Base-by-base conservation (phyloP, 1,140 invertebrate species). In the Drosophila ohnishii region DNA sequence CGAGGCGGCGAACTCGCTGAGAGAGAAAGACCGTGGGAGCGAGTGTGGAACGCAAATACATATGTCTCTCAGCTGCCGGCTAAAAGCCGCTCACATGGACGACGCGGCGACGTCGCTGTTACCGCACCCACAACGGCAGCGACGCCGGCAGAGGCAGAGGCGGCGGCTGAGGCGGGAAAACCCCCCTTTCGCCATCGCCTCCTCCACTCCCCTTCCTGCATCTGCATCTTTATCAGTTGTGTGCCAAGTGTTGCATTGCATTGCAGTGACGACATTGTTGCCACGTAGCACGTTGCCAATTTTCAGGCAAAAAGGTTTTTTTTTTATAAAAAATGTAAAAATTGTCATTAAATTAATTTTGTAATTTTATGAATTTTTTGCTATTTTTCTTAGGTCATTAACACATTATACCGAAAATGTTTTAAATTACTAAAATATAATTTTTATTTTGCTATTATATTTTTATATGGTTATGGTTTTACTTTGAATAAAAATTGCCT, bases 81-180 rank as follows among this genome's bases (percentile, higher is more conserved):
- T 71, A 82, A 56, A 67, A 74, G 64, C 66, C 57, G 64, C 44
- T 64, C 48, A 75, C 70, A 78, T 75, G 25, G 25, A 28, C 25
- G 5, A 28, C 25, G 81, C 25, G 14, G 25, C 63, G 45, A 71
- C 45, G 80, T 56, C 76, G 47, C 80, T 45, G 57, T 62, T 58
- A 70, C 66, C 80, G 71, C 80, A 79, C 80, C 80, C 71, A 83
- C 75, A 75, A 63, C 56, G 37, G 28, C 67, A 70, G 48, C 42
- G 53, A 61, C 56, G 47, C 14, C 2, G 35, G 34, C 64, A 51
- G 28, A 42, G 53, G 25, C 62, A 37, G 34, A 5, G 40, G 40
- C 62, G 13, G 22, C 28, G 42, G 25, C 59, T 37, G 37, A 45
- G 47, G 8, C 59, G 25, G 37, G 28, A 14, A 16, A n/a, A 34